phyloP scores from a whole-genome alignment of 1,140 invertebrate species.

The Pseudomyrmex dendroicus region DNA sequence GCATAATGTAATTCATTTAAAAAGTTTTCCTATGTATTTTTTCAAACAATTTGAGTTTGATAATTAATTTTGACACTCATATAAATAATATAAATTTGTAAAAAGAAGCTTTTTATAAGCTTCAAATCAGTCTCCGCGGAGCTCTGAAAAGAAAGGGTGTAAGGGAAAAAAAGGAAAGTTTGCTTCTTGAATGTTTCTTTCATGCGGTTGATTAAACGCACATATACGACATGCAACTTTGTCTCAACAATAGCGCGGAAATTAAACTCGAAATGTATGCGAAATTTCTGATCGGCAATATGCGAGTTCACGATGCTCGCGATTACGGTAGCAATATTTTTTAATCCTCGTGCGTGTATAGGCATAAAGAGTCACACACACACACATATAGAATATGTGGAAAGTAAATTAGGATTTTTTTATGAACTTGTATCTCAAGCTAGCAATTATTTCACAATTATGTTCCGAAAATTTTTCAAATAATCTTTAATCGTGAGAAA shows the following conservation, averaged over 20 bases:
- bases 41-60: no score
- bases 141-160: no score
- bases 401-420: no score
- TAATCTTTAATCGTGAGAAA: not conserved
- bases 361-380: not conserved
- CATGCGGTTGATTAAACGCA: slow-evolving; percentile 16
- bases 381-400: no score
- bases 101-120: no score
- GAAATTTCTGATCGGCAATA: slow-evolving; percentile 45
- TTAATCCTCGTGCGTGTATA: slow-evolving; percentile 19
- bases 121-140: no score
- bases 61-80: no score
- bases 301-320: slow-evolving; percentile 40
- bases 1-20: not conserved
- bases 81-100: no score
- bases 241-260: not conserved
- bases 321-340: slow-evolving; percentile 28
- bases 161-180: slow-evolving; percentile 26
- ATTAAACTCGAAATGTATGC: slow-evolving; percentile 35
- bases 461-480: no score
- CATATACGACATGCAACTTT: not conserved
- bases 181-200: slow-evolving; percentile 19
- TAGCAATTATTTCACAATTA: no score
- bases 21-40: no score
- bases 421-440: no score